Evolutionary conservation across 1,140 invertebrate genomes (phyloP), one percentile per base, ranked within the genome.

Genomic region (Megalopta genalis): DNA sequence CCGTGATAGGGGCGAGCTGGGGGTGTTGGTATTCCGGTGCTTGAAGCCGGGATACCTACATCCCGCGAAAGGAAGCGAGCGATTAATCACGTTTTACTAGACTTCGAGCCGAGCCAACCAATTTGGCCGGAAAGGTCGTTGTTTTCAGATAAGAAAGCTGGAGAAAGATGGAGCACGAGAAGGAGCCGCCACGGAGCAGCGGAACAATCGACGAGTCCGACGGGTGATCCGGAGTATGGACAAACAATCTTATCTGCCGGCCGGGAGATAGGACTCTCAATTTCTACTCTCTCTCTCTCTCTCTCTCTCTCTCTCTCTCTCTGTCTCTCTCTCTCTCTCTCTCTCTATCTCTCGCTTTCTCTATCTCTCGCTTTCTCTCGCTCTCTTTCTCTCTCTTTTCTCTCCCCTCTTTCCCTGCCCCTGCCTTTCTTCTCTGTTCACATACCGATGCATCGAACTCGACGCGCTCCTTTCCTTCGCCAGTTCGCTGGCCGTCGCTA

Each of bases 41-140:
- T 52, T 64, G 59, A n/a, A 77, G 78, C 46, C 63, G 52, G 82
- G 81, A 83, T 88, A 52, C 49, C 49, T 21, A 21, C 78, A 86
- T 88, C 63, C 72, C 78, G 72, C 76, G 71, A 78, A 77, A 84
- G 88, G 85, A 87, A 87, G 80, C 75, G 68, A 75, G 62, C 89
- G 87, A 91, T 91, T 91, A 91, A 91, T 91, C 90, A 90, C 86
- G 86, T 90, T 90, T 88, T 84, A 80, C 83, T 82, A 79, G 81
- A 62, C 60, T 80, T 57, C 84, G 69, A 85, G 76, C 83, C 78
- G 74, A 80, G 83, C 83, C 81, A 85, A 84, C 87, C 89, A 91
- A 91, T 90, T 90, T 90, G 80, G 64, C 75, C 83, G 87, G 83
- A 88, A 90, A 89, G 86, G 85, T 88, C 87, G 84, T 90, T 89